These are phyloP conservation scores for Eumeta japonica DNA, from an alignment of 1,140 invertebrate genomes.

Conservation along the genomic window DNA sequence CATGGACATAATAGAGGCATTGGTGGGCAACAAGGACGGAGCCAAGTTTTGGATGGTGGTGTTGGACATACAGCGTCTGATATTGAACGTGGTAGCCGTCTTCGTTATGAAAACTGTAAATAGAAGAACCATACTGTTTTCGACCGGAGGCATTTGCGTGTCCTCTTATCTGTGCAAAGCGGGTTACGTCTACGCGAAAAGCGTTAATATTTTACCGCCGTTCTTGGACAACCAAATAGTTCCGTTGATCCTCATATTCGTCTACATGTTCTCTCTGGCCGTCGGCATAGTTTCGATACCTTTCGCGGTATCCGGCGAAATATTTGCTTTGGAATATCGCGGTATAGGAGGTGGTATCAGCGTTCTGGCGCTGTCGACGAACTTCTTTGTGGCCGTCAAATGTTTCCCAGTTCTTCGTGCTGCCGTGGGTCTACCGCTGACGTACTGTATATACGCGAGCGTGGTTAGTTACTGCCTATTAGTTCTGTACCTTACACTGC, in stretches of 20 bases:
- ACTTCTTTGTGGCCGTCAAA: constrained; percentile 44
- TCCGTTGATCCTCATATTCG: constrained; percentile 30
- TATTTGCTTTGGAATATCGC: constrained; percentile 43
- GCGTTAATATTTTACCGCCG: constrained; percentile 22
- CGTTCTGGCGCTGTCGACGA: constrained; percentile 32
- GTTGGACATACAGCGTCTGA: constrained; percentile 36
- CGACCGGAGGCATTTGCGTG: constrained; percentile 30
- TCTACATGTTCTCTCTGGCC: constrained; percentile 46
- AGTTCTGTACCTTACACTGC: constrained; percentile 34
- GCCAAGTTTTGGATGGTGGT: constrained; percentile 40
- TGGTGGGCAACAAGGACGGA: constrained; percentile 36
- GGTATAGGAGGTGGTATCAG: constrained; percentile 42
- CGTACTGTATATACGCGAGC: constrained; percentile 35
- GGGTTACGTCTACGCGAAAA: constrained; percentile 31
- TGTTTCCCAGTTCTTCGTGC: constrained; percentile 33
- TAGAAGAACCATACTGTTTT: constrained; percentile 36
- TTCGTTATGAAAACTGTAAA: constrained; percentile 41
- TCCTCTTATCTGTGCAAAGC: constrained; percentile 35
- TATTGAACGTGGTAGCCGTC: constrained; percentile 42
- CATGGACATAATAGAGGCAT: constrained; percentile 36
- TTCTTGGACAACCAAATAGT: constrained; percentile 32
- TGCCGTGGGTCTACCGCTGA: constrained; percentile 29
- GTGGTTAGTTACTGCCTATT: constrained; percentile 26
- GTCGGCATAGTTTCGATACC: constrained; percentile 44
- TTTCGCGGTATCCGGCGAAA: constrained; percentile 43